Percentiles rank a stretch among this genome's conserved stretches.
phyloP scores from a whole-genome alignment of 2,888 invertebrate genomes.

The Bedellia somnulentella region DNA sequence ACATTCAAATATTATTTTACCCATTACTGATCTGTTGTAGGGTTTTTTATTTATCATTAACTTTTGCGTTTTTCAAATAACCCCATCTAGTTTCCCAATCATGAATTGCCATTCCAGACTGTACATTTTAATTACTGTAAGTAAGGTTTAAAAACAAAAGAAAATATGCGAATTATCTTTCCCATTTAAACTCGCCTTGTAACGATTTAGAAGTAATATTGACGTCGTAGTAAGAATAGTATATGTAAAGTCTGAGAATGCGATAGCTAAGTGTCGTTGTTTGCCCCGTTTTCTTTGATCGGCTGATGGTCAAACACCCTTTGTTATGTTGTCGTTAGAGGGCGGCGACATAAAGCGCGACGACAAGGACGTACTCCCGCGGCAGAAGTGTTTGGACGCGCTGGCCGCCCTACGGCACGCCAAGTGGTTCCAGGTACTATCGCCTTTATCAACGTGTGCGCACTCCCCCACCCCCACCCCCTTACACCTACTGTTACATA shows the following conservation, averaged over 20 bases:
- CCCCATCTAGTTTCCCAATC: too few relatives aligned
- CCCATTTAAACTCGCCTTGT: too few relatives aligned
- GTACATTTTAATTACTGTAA: too few relatives aligned
- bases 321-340: constrained; percentile 63
- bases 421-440: constrained; percentile 99
- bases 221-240: too few relatives aligned
- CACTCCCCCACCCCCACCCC: constrained; percentile 4
- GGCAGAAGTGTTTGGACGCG: constrained; percentile 99
- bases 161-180: too few relatives aligned
- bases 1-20: constrained; percentile 26
- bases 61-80: too few relatives aligned
- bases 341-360: constrained; percentile 69
- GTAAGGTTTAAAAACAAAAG: too few relatives aligned
- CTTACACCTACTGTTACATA: constrained; percentile 1
- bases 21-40: constrained; percentile 6
- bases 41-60: too few relatives aligned
- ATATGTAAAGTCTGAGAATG: too few relatives aligned
- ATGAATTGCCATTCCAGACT: too few relatives aligned
- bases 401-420: constrained; percentile 99
- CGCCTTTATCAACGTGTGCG: constrained; percentile 37
- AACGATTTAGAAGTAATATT: too few relatives aligned
- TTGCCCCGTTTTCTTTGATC: constrained; percentile 54
- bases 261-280: too few relatives aligned
- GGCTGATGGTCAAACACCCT: constrained; percentile 78
- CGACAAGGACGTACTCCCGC: constrained; percentile 94